phyloP scores from a whole-genome alignment of 2,797 vertebrate genomes.

The Otolemur crassicaudatus region DNA sequence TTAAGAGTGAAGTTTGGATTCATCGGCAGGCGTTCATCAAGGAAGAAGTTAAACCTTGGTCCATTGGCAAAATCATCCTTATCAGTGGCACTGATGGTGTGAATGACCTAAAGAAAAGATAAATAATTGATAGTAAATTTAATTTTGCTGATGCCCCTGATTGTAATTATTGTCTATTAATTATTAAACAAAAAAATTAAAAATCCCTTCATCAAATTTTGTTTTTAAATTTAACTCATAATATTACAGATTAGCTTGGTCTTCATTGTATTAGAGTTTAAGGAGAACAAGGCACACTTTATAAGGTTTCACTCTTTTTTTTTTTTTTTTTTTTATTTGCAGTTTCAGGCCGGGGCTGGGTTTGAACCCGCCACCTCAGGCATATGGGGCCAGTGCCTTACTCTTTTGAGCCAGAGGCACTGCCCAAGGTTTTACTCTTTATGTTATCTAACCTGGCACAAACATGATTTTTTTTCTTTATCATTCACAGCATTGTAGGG shows the following conservation, averaged over 20 bases:
- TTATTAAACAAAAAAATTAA: neutral
- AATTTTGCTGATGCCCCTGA: constrained; percentile 25
- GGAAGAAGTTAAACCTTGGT: constrained; percentile 94
- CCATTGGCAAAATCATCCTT: constrained; percentile 98
- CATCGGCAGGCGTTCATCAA: constrained; percentile 90
- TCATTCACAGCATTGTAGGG: neutral
- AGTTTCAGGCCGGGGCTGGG: no score
- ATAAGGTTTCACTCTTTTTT: constrained; percentile 39
- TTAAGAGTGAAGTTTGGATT: constrained; percentile 99
- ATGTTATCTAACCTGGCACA: no score
- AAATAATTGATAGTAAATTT: constrained; percentile 70
- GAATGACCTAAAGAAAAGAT: constrained; percentile 93
- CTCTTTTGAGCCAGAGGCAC: no score
- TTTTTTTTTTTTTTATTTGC: no score
- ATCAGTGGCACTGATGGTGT: constrained; percentile 95
- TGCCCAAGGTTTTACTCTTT: neutral
- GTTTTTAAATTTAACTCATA: constrained; percentile 59
- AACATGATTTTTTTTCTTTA: no score
- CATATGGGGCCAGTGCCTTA: no score
- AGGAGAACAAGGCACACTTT: constrained; percentile 8
- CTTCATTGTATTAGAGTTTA: constrained; percentile 48
- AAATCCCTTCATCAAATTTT: neutral
- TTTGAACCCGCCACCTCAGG: no score
- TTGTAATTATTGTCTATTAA: constrained; percentile 42
- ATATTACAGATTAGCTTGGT: constrained; percentile 43